These are phyloP conservation scores for Maylandia zebra DNA, from an alignment of 2,113 vertebrate genomes.

Conservation along the genomic window DNA sequence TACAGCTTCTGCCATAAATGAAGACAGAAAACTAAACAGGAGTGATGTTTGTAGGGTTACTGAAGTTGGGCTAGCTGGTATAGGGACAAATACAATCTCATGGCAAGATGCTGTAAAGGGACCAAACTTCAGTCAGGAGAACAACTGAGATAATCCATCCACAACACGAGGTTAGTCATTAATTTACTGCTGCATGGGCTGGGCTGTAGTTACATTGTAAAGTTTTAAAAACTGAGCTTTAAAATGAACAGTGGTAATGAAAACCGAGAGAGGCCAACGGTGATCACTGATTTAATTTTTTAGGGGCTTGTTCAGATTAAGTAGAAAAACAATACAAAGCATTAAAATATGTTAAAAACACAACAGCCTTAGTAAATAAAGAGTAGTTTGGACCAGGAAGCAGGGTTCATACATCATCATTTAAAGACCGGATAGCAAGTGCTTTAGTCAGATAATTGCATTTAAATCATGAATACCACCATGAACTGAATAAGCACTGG, in stretches of 20 bases:
- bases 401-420: background rate
- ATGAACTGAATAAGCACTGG: background rate
- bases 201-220: background rate
- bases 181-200: background rate
- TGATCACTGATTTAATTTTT: background rate
- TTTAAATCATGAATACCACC: background rate
- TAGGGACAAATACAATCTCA: background rate
- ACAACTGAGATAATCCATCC: background rate
- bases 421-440: background rate
- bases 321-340: background rate
- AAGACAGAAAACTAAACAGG: background rate
- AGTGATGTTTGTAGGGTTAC: background rate
- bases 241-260: background rate
- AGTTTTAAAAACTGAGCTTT: background rate
- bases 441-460: background rate
- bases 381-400: background rate
- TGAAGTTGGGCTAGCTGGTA: background rate
- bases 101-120: background rate
- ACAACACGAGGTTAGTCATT: background rate
- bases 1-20: background rate
- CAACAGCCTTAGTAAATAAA: background rate
- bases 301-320: background rate
- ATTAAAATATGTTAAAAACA: background rate
- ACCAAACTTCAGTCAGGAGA: background rate
- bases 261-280: accelerated